These are phyloP conservation scores for Gallinago solitaria DNA, from an alignment of 2,797 vertebrate species.

Conservation along the genomic window DNA sequence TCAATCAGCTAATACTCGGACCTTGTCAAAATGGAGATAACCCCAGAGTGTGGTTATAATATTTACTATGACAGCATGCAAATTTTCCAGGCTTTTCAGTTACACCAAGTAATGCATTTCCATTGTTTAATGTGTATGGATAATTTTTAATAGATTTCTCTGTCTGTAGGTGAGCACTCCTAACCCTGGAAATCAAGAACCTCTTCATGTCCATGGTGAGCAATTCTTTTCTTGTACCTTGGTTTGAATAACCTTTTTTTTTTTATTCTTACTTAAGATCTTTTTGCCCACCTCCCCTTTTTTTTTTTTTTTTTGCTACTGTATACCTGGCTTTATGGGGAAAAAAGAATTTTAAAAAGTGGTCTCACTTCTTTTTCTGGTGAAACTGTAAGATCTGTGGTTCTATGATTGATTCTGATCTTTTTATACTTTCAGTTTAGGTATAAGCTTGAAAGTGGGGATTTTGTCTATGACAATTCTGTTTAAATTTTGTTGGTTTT, in stretches of 20 bases:
- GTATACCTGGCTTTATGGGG: background rate
- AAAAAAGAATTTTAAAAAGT: background rate
- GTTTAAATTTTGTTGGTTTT: background rate
- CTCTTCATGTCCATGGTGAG: conserved; percentile 59
- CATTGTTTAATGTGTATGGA: background rate
- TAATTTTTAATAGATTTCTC: background rate
- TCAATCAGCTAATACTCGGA: background rate
- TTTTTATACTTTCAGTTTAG: background rate
- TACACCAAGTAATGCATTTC: background rate
- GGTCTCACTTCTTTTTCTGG: background rate
- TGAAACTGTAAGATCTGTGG: background rate
- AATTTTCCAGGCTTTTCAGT: background rate
- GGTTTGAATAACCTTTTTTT: background rate
- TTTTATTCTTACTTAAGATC: background rate
- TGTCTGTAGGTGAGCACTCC: conserved; percentile 54
- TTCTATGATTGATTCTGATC: background rate
- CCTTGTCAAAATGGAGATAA: background rate
- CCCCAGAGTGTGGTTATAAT: background rate
- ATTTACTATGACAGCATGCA: background rate
- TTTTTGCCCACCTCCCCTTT: background rate
- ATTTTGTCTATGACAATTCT: background rate
- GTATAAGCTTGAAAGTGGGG: background rate
- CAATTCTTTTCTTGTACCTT: background rate
- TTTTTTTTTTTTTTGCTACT: background rate
- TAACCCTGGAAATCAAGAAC: conserved; percentile 55